Percentiles rank a stretch among this genome's conserved stretches.
These are phyloP conservation scores for Eupeodes luniger DNA, from an alignment of 2,888 invertebrate genomes.

Conservation along the genomic window DNA sequence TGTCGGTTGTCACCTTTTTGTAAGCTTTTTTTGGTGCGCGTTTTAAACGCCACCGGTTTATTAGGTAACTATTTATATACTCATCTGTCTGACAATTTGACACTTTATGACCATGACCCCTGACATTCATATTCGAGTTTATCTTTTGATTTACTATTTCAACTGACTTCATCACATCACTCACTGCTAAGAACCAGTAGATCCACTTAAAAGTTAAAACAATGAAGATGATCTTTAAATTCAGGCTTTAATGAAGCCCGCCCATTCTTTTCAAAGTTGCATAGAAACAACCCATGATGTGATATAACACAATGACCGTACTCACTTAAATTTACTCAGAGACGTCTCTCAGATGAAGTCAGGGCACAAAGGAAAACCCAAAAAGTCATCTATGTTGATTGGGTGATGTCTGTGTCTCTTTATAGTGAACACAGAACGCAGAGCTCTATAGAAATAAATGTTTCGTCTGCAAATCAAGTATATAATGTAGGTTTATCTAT, in stretches of 20 bases:
- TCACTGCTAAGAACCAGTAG: background rate
- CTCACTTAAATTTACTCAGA: background rate
- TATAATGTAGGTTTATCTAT: conserved; percentile 2
- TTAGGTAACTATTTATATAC: background rate
- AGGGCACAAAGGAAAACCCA: conserved; percentile 1
- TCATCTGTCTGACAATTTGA: conserved; percentile 46
- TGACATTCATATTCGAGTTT: conserved; percentile 50
- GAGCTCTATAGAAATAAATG: conserved; percentile 32
- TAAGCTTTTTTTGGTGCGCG: background rate
- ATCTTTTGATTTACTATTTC: background rate
- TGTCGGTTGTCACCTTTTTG: background rate
- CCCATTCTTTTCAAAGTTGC: background rate
- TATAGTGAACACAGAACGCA: background rate
- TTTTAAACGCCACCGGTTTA: conserved; percentile 6
- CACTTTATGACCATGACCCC: conserved; percentile 46
- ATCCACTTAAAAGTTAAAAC: conserved; percentile 6
- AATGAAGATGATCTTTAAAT: conserved; percentile 35
- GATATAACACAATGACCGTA: conserved; percentile 15
- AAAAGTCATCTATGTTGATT: conserved; percentile 35
- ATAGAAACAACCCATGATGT: conserved; percentile 19
- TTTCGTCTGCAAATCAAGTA: conserved; percentile 30
- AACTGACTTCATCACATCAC: background rate
- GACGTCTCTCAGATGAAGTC: background rate
- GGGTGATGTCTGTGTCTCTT: background rate
- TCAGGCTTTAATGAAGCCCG: conserved; percentile 10